Percentiles rank a stretch among this genome's conserved stretches.
Evolutionary conservation across 2,113 vertebrate genomes (phyloP).

Genomic region (Diphyllodes magnificus): DNA sequence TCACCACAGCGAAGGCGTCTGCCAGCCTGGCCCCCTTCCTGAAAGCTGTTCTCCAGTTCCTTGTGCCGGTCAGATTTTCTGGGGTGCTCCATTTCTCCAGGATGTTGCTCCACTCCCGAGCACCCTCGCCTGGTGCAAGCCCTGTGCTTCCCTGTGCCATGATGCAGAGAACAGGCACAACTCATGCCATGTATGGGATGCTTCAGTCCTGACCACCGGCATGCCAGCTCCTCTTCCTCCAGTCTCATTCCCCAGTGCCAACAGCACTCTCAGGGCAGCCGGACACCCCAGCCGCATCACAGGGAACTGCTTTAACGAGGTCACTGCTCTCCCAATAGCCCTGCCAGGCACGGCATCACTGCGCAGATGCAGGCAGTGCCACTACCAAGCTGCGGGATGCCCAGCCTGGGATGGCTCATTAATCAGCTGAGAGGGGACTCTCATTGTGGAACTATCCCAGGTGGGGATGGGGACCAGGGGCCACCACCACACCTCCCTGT

Average conservation of each 20-base stretch:
- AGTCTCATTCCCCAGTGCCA: fast-evolving
- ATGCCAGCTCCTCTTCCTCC: neutral
- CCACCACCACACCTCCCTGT: neutral
- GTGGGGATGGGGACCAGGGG: neutral
- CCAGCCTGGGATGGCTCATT: neutral
- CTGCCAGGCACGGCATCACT: fast-evolving
- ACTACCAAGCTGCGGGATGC: fast-evolving
- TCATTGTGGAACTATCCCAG: neutral
- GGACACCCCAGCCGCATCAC: neutral
- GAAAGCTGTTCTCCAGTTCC: neutral
- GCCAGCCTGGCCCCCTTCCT: neutral
- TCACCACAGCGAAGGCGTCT: neutral
- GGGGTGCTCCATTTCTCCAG: neutral
- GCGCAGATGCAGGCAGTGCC: neutral
- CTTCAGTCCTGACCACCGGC: neutral
- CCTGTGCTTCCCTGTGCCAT: fast-evolving
- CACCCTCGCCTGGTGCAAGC: neutral
- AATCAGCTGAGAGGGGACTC: neutral
- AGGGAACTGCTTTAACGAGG: neutral
- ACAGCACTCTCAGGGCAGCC: fast-evolving
- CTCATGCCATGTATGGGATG: neutral
- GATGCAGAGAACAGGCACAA: neutral
- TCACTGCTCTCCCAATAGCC: neutral
- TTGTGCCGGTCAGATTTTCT: neutral
- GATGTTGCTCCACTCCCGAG: neutral